Conservation (phyloP, 2,797 vertebrate species). For the Gallinago stenura region DNA sequence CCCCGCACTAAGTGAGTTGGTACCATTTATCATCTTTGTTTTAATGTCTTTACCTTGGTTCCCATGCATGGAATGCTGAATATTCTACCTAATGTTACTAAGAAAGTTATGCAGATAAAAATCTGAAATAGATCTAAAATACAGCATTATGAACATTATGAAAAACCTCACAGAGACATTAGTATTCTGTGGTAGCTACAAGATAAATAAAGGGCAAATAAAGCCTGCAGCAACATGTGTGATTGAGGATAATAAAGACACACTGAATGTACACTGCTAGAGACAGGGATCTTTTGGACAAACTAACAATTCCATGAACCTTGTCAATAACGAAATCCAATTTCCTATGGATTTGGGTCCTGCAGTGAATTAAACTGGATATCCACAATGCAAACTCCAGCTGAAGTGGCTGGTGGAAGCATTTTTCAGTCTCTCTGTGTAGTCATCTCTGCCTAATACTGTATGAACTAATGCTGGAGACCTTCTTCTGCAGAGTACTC, state of each 20-base stretch:
- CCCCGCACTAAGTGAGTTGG: background rate
- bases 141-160: background rate
- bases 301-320: conserved; percentile 29
- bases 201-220: conserved; percentile 54
- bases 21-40: conserved; percentile 1
- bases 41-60: conserved; percentile 1
- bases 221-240: conserved; percentile 22
- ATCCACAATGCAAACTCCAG: background rate
- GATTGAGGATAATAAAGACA: conserved; percentile 17
- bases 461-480: background rate
- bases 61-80: background rate
- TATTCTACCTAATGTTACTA: background rate
- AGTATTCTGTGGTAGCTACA: conserved; percentile 46
- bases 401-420: background rate
- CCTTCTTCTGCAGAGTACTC: background rate
- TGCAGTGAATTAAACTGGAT: conserved; percentile 28
- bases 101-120: conserved; percentile 44
- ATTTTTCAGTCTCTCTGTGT: background rate
- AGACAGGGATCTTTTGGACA: conserved; percentile 25
- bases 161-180: conserved; percentile 1
- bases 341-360: conserved; percentile 26
- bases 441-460: background rate
- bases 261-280: background rate
- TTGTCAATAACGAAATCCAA: background rate
- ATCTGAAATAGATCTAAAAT: conserved; percentile 26